Evolutionary conservation across 2,888 invertebrate species (phyloP), one percentile per base, ranked within the genome.

Genomic region (Trissolcus brochymenae): DNA sequence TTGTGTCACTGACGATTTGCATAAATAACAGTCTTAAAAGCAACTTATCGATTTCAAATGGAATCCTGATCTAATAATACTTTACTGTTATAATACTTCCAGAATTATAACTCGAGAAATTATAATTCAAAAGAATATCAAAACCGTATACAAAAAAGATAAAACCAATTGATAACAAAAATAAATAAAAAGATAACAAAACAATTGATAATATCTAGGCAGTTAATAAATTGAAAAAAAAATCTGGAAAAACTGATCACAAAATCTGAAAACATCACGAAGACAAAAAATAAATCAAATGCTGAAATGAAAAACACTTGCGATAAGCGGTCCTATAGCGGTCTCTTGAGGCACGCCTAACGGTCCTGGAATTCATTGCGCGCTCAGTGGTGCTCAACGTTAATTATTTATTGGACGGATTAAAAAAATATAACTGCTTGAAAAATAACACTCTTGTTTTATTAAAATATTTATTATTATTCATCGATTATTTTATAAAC

Each of bases 301-400:
- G 56, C 67, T 64, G 57, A 65, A 61, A 62, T 67, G 78, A 80
- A 78, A 73, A 78, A 61, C 65, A 61, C 65, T 70, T 73, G 49
- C 64, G 75, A 71, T 74, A 73, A 80, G 75, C 64, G 78, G 76
- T 73, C 79, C 76, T 74, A 59, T 80, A 78, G 78, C 80, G 80
- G 80, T 80, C 76, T 76, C 73, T 40, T 40, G 72, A 67, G 72
- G 72, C 65, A 77, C 72, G 70, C 76, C 80, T 80, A 80, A 80
- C 80, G 80, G 78, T 80, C 72, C 64, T 55, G 76, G 76, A 80
- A 78, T 78, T 78, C 68, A 72, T 55, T 70, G 74, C 78, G 68
- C 61, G 78, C 60, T 65, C 80, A 80, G 80, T 71, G 80, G 76
- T 76, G 76, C 80, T 80, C 80, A 80, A 75, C 74, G 64, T 57